Conservation (phyloP, 2,888 invertebrate genomes). For the Stenurella melanura region DNA sequence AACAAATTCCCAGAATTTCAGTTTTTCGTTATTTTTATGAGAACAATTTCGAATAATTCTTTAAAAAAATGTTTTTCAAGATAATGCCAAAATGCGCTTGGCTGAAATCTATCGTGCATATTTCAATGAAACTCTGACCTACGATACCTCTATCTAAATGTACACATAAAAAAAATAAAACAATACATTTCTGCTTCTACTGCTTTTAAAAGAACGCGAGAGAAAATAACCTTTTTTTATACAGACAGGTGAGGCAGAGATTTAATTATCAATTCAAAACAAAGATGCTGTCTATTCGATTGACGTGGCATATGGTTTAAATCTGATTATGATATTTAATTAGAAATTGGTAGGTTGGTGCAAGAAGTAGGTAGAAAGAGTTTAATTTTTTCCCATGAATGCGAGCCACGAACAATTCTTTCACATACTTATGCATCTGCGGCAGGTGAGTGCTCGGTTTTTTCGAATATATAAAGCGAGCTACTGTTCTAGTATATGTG, state of each 20-base stretch:
- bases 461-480: conserved; percentile 26
- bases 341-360: conserved; percentile 24
- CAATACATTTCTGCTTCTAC: too few relatives aligned
- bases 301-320: conserved; percentile 30
- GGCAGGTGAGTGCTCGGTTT: conserved; percentile 48
- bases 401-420: conserved; percentile 28
- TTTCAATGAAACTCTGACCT: too few relatives aligned
- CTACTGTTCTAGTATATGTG: conserved; percentile 32
- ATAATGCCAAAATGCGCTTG: too few relatives aligned
- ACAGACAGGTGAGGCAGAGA: conserved; percentile 22
- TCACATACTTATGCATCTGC: conserved; percentile 52
- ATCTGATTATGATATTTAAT: conserved; percentile 38
- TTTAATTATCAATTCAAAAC: conserved; percentile 25
- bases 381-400: conserved; percentile 19
- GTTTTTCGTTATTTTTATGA: too few relatives aligned
- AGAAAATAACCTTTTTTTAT: conserved; percentile 31
- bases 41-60: too few relatives aligned
- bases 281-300: conserved; percentile 32
- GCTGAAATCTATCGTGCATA: too few relatives aligned
- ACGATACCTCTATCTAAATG: too few relatives aligned
- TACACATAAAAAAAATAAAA: too few relatives aligned
- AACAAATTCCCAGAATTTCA: too few relatives aligned
- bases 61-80: too few relatives aligned
- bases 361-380: conserved; percentile 27
- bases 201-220: not conserved